These are phyloP conservation scores for Morone chrysops DNA, from an alignment of 2,113 vertebrate species.

Conservation along the genomic window DNA sequence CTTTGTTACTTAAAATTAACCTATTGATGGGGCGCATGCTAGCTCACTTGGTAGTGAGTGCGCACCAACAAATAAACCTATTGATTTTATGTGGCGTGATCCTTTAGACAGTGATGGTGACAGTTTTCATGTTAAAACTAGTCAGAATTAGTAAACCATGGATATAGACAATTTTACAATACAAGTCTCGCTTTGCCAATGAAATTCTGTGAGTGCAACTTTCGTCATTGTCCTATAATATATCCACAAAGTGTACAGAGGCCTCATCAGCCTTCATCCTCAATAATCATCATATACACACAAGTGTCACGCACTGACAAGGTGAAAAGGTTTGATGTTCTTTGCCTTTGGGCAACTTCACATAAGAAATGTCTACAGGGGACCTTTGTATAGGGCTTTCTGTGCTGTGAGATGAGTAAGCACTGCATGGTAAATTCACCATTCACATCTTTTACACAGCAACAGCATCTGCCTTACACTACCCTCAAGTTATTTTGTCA, in stretches of 20 bases:
- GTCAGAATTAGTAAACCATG: not conserved
- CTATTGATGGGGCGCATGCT: too few species aligned
- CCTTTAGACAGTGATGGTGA: not conserved
- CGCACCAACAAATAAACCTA: not conserved
- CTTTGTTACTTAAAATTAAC: not conserved
- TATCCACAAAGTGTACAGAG: not conserved
- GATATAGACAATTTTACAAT: not conserved
- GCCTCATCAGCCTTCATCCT: slow-evolving; percentile 1
- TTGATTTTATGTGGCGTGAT: not conserved
- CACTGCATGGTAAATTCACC: slow-evolving; percentile 11
- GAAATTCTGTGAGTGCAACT: not conserved
- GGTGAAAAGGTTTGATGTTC: slow-evolving; percentile 3
- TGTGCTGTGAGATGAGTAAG: slow-evolving; percentile 18
- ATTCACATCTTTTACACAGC: slow-evolving; percentile 45
- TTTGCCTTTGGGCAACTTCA: slow-evolving; percentile 20
- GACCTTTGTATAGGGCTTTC: not conserved
- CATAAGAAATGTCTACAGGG: slow-evolving; percentile 4
- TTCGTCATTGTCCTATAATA: not conserved
- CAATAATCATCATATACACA: slow-evolving; percentile 22
- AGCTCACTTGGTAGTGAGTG: too few species aligned
- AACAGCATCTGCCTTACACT: slow-evolving; percentile 28
- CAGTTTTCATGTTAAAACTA: not conserved
- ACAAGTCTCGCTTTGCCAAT: not conserved
- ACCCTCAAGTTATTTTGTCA: slow-evolving; percentile 46
- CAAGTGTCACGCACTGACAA: not conserved